Base-by-base conservation (phyloP, 1,140 invertebrate genomes). In the Mycetomoellerius zeteki region DNA sequence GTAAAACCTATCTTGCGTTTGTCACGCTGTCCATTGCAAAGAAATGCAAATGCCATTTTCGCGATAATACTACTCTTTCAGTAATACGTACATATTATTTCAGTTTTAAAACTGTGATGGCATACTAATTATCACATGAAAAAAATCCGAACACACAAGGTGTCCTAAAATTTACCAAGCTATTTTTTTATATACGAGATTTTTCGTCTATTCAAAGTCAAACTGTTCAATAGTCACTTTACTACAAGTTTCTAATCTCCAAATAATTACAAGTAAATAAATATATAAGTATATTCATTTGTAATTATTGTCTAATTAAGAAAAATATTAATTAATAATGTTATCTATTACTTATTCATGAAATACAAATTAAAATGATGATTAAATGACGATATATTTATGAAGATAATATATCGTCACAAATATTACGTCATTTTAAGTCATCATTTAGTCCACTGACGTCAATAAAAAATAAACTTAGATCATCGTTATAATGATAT, bases 101-200 rank as follows among this genome's bases (percentile, higher is more conserved):
- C 27, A 4, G 62, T 52, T 80, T 67, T 69, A 54, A 54, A 69
- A 21, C 16, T 30, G 6, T 37, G 33, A 52, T 33, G 24, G 8
- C 43, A 52, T 52, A 27, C 27, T 65, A 65, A 78, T 78, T 67
- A 78, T n/a, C 58, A 60, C 27, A 27, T 21, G 24, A 65, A 65
- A 67, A 50, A 12, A 27, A 62, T 65, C 58, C 10, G 33, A 30
- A 21, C 4, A 4, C 33, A 69, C 30, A 37, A 3, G 27, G 21
- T 78, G 76, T 30, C 6, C 19, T 27, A 30, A 43, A 12, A 65
- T 10, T 27, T 33, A 10, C 4, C 43, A 37, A 30, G 4, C 1
- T 3, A 50, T 2, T 27, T 78, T 78, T 21, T 33, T 16, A 21
- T 12, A 7, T 5, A 5, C 16, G 3, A 16, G 8, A 33, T 33